Conservation (phyloP, 2,888 invertebrate species). For the Sepioteuthis lessoniana region DNA sequence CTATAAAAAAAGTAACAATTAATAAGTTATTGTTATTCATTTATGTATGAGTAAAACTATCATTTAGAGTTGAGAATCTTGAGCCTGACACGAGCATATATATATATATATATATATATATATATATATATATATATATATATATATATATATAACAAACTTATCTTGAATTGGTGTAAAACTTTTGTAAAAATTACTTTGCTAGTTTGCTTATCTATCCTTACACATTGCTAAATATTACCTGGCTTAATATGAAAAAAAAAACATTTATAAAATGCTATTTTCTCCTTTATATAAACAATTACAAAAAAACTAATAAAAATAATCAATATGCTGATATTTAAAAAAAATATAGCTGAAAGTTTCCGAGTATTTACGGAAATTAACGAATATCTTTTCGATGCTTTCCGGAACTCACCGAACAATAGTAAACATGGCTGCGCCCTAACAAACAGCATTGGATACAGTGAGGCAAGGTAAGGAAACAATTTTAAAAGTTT, state of each 20-base stretch:
- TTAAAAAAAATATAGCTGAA: not conserved
- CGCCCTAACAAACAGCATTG: conserved; percentile 45
- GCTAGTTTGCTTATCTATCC: not conserved
- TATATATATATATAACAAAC: not conserved
- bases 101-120: not conserved
- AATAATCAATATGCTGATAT: not conserved
- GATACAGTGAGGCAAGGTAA: not conserved
- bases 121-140: not conserved
- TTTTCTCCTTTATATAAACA: not conserved
- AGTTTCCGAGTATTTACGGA: conserved; percentile 5
- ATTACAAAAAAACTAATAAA: not conserved
- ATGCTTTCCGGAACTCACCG: not conserved
- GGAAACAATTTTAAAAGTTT: not conserved
- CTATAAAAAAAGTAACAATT: too few relatives aligned
- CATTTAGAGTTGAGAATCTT: too few relatives aligned
- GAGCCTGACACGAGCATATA: too few relatives aligned
- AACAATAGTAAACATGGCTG: conserved; percentile 44
- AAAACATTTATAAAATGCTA: not conserved
- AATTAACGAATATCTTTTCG: not conserved
- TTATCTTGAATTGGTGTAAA: not conserved
- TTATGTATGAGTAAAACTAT: too few relatives aligned
- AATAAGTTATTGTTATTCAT: too few relatives aligned
- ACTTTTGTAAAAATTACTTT: not conserved
- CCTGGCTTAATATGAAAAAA: not conserved
- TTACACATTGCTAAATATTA: not conserved